Base-by-base conservation (phyloP, 2,888 invertebrate species). In the Biston stratarius region DNA sequence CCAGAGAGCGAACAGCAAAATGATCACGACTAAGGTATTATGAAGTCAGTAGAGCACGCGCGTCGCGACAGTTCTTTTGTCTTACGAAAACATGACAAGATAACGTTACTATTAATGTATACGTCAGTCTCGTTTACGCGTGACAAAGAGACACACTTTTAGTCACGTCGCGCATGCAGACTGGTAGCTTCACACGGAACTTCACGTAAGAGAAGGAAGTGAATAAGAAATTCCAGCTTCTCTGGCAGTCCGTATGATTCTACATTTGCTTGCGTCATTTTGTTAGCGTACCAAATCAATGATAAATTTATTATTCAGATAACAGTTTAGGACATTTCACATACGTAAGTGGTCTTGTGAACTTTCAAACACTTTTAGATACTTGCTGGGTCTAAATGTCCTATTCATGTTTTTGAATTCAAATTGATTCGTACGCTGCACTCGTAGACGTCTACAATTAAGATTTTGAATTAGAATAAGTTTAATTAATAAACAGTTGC, bases 1-100 rank as follows among this genome's bases (percentile, higher is more conserved):
- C 95, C 96, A 5, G 96, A 96, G 73, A 93, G 88, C 76, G 95
- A 91, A 36, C 87, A 88, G 5, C 58, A 77, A 1, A 77, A 77
- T 67, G 89, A 90, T 9, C 79, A 85, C n/a, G 91, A 91, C 77
- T 92, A 83, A 90, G 85, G 89, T 88, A 69, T 12, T n/a, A 48
- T 33, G 9, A 24, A 5, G 24, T 11, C 11, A 10, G 11, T 10
- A 24, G 5, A 24, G 33, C 24, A 48, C 24, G 11, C 48, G 24
- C 10, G 24, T 15, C 15, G 24, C 15, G 48, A 48, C 48, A 11
- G 15, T 48, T 0, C 24, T 24, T 11, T 8, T 24, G 24, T 24
- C 24, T 10, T 48, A 1, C 48, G 11, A 33, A 48, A 33, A 48
- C 45, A 11, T 42, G 42, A 42, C 11, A 11, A 42, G 42, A 24